These are phyloP conservation scores for Drepanosiphum platanoidis DNA, from an alignment of 2,888 invertebrate genomes.

Conservation along the genomic window DNA sequence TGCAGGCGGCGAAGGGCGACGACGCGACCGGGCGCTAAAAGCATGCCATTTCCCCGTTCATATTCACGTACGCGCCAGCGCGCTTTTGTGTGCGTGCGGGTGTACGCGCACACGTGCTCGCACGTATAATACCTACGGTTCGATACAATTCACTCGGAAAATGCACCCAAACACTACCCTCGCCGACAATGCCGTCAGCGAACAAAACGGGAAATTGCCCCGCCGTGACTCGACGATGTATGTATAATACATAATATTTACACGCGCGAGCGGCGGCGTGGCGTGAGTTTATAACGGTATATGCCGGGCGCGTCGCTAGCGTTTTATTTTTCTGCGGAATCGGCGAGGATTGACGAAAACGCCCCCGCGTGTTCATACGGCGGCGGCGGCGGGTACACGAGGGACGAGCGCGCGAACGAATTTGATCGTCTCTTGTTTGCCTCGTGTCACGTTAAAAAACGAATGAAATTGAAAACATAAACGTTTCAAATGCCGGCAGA, in stretches of 20 bases:
- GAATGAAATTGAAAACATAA: too few relatives aligned
- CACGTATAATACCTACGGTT: neutral
- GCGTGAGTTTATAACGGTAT: too few relatives aligned
- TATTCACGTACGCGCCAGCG: neutral
- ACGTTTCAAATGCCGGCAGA: too few relatives aligned
- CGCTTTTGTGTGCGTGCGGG: too few relatives aligned
- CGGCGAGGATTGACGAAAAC: too few relatives aligned
- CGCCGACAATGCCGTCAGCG: neutral
- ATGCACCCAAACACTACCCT: neutral
- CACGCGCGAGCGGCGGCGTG: neutral
- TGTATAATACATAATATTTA: too few relatives aligned
- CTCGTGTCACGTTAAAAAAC: too few relatives aligned
- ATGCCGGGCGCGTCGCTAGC: neutral
- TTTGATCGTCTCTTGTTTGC: too few relatives aligned
- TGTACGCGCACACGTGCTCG: neutral
- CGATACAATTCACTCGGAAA: neutral
- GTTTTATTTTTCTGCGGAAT: neutral
- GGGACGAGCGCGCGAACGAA: too few relatives aligned
- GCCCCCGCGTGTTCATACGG: neutral
- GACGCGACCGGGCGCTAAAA: conserved; percentile 10
- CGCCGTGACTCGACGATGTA: conserved; percentile 4
- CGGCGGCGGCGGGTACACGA: neutral
- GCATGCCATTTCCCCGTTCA: conserved; percentile 16
- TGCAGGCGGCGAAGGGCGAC: neutral
- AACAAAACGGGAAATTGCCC: conserved; percentile 12